Evolutionary conservation across 2,113 vertebrate species (phyloP).

Genomic region (Ceyx cyanopectus): DNA sequence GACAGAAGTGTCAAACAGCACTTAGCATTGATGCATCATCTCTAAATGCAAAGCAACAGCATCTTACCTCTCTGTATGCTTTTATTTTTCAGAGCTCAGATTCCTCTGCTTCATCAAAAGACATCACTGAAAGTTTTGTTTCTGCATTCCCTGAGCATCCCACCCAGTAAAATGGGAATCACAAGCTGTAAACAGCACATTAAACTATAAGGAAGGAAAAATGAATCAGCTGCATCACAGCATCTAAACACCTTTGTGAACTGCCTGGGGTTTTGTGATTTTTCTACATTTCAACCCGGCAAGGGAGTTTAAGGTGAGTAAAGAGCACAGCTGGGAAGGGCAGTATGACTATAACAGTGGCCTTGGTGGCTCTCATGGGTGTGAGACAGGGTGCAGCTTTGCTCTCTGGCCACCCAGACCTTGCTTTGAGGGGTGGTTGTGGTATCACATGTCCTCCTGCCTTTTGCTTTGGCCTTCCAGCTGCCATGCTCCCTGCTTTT

Average conservation of each 20-base stretch:
- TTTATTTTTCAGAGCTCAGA: neutral
- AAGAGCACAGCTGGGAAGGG: rapidly evolving
- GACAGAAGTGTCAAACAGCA: neutral
- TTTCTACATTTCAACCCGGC: neutral
- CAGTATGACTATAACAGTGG: rapidly evolving
- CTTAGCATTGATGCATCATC: neutral
- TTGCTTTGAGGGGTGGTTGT: neutral
- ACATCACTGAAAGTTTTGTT: neutral
- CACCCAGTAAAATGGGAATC: neutral
- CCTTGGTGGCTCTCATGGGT: neutral
- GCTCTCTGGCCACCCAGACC: neutral
- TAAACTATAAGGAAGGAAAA: neutral
- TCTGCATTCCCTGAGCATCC: neutral
- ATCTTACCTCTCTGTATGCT: neutral
- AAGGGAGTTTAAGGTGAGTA: neutral
- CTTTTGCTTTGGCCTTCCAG: neutral
- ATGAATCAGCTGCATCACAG: neutral
- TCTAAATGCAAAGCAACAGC: neutral
- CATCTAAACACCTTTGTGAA: neutral
- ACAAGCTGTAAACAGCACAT: neutral
- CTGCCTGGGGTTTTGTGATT: neutral
- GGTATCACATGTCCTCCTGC: neutral
- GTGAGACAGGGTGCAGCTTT: neutral
- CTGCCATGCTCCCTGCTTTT: neutral
- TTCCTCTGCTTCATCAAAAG: neutral